These are phyloP conservation scores for Atlantisia rogersi DNA, from an alignment of 2,113 vertebrate species.

Conservation along the genomic window DNA sequence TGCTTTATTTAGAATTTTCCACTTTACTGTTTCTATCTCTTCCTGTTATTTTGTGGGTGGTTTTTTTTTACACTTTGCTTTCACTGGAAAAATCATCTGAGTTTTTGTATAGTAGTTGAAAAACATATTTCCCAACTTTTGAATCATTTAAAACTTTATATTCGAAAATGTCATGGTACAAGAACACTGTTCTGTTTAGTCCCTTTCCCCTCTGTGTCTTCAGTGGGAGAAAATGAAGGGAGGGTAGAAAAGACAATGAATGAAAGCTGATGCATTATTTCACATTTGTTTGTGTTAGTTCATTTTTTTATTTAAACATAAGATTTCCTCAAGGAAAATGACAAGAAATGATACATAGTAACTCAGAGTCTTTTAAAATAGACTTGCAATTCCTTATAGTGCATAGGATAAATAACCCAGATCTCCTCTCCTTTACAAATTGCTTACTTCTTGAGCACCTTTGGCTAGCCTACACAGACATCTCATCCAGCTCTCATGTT, in stretches of 20 bases:
- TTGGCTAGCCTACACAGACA: not conserved
- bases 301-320: not conserved
- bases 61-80: not conserved
- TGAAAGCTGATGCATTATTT: not conserved
- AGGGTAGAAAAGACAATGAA: not conserved
- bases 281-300: not conserved
- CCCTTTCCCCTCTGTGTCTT: not conserved
- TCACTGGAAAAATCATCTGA: not conserved
- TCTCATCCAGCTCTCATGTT: not conserved
- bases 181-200: not conserved
- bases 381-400: not conserved
- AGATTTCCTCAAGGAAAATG: not conserved
- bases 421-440: not conserved
- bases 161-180: not conserved
- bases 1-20: slow-evolving; percentile 9
- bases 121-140: not conserved
- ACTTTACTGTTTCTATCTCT: not conserved
- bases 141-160: not conserved
- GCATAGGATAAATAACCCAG: not conserved
- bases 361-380: not conserved
- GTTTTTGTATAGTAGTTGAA: not conserved
- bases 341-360: not conserved
- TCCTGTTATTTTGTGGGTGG: not conserved
- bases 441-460: not conserved
- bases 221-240: not conserved